Conservation (phyloP, 1,140 invertebrate species). For the Hetaerina americana region DNA sequence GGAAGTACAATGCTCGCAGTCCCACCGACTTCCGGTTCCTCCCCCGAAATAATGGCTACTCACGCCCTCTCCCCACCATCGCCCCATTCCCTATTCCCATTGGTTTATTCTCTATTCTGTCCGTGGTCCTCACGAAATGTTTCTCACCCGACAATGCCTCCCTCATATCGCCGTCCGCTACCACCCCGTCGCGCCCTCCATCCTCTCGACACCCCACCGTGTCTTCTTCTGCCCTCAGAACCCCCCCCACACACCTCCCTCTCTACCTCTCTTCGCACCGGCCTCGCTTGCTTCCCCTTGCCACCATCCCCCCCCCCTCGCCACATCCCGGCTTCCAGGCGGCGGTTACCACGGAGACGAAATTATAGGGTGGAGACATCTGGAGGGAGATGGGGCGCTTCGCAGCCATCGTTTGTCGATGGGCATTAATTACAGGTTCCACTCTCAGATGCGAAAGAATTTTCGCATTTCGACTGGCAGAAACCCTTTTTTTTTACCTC, state of each 20-base stretch:
- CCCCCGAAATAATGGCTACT: no score
- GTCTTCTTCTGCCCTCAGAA: not conserved
- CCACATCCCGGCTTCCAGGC: not conserved
- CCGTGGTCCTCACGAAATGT: no score
- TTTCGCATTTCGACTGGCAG: not conserved
- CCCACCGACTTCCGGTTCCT: not conserved
- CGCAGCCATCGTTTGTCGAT: not conserved
- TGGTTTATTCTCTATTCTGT: not conserved
- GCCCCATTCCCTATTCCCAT: not conserved
- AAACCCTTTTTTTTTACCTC: no score
- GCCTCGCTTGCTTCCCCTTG: not conserved
- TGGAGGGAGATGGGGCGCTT: not conserved
- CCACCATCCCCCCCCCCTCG: not conserved
- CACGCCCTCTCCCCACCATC: not conserved
- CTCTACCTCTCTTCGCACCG: not conserved
- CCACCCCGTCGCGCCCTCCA: not conserved
- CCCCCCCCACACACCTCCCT: not conserved
- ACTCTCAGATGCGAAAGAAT: not conserved
- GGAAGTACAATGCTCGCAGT: not conserved
- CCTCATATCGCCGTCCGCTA: not conserved
- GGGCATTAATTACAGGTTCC: not conserved
- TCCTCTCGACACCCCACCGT: no score
- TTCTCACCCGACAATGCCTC: not conserved
- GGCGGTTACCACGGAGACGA: not conserved
- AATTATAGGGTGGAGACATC: not conserved